phyloP scores from a whole-genome alignment of 2,797 vertebrate species.

The Eulemur albifrons region DNA sequence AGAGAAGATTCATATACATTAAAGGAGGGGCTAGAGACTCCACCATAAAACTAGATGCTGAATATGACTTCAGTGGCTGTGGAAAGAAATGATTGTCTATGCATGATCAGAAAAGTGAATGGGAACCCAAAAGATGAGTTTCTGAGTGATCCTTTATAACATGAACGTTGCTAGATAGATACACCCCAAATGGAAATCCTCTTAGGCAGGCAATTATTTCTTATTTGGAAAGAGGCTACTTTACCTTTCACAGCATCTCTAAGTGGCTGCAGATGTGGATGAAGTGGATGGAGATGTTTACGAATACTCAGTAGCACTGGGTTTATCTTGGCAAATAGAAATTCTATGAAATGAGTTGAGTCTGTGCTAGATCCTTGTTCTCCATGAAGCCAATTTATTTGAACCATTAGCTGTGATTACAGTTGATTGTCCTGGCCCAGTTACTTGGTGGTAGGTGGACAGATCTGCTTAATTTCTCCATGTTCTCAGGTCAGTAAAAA shows the following conservation, averaged over 20 bases:
- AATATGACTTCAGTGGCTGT: neutral
- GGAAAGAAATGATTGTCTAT: neutral
- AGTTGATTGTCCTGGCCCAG: neutral
- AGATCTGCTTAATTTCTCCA: neutral
- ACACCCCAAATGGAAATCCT: neutral
- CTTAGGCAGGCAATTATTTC: neutral
- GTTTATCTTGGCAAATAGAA: neutral
- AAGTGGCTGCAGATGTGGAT: neutral
- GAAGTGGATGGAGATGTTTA: neutral
- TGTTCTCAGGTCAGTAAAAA: neutral
- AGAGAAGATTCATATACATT: neutral
- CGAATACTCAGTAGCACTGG: neutral
- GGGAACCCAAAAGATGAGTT: neutral
- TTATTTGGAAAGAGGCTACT: neutral
- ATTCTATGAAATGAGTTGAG: neutral
- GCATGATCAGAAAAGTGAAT: neutral
- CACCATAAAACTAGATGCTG: neutral
- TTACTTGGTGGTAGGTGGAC: neutral
- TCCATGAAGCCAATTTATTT: neutral
- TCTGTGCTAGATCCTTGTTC: neutral
- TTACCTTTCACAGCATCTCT: neutral
- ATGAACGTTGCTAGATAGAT: neutral
- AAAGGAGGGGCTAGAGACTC: neutral
- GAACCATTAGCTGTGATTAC: neutral
- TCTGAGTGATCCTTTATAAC: neutral